Evolutionary conservation across 2,797 vertebrate genomes (phyloP).

Genomic region (Chaunax sp.): DNA sequence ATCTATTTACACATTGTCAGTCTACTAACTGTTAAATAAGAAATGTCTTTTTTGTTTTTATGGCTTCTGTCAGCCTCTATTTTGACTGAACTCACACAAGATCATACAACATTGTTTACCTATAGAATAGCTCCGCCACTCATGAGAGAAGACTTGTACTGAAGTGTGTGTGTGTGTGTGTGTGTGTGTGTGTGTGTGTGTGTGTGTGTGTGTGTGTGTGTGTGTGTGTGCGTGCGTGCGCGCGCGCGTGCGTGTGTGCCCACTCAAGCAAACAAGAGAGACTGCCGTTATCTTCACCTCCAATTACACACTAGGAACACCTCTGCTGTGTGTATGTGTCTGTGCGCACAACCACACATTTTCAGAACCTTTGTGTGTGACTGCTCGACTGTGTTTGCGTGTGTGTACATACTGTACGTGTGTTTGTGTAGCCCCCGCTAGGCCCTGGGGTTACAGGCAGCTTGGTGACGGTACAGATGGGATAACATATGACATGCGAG

Average conservation of each 20-base stretch:
- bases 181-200: neutral
- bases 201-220: neutral
- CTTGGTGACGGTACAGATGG: conserved; percentile 87
- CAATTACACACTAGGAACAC: conserved; percentile 59
- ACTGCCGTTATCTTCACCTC: conserved; percentile 60
- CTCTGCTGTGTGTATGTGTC: conserved; percentile 48
- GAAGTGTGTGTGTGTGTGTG: neutral
- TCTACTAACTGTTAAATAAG: conserved; percentile 1
- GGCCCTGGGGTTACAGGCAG: conserved; percentile 84
- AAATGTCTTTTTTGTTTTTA: conserved; percentile 1
- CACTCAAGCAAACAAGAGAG: conserved; percentile 51
- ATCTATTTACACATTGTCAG: neutral
- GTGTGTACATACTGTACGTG: conserved; percentile 18
- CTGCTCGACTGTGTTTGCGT: conserved; percentile 47
- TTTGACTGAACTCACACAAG: conserved; percentile 18
- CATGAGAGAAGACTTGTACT: conserved; percentile 39
- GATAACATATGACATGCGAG: conserved; percentile 90
- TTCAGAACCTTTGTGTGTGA: conserved; percentile 48
- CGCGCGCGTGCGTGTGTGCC: conserved; percentile 12
- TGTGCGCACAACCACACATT: conserved; percentile 26
- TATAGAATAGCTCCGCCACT: conserved; percentile 22
- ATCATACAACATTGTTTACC: conserved; percentile 23
- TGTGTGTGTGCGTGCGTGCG: neutral
- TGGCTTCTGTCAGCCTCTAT: conserved; percentile 18
- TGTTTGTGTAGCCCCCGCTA: conserved; percentile 48